Conservation (phyloP, 2,797 vertebrate genomes). For the Chanos chanos region DNA sequence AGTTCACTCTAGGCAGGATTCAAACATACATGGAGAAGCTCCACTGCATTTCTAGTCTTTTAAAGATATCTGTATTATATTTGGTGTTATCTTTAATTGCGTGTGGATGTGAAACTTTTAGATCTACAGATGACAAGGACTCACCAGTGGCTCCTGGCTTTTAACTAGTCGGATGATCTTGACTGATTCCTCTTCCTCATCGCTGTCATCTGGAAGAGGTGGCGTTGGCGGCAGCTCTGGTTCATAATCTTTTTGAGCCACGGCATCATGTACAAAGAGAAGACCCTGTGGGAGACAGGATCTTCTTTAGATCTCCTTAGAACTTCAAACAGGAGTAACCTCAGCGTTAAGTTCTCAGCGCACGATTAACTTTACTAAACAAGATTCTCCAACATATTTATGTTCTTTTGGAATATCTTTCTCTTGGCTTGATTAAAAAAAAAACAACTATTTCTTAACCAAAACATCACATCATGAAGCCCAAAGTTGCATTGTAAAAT, state of each 20-base stretch:
- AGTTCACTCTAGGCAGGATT: too few relatives aligned
- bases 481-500: slow-evolving; percentile 43
- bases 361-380: too few relatives aligned
- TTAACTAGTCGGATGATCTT: slow-evolving; percentile 92
- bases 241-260: slow-evolving; percentile 86
- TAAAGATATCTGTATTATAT: too few relatives aligned
- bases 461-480: slow-evolving; percentile 23
- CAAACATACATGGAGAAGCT: too few relatives aligned
- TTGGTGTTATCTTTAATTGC: background rate
- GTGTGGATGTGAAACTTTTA: background rate
- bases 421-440: slow-evolving; percentile 33
- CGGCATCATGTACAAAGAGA: slow-evolving; percentile 84
- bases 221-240: slow-evolving; percentile 81
- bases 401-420: slow-evolving; percentile 30
- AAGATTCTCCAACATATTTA: slow-evolving; percentile 12
- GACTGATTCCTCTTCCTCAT: slow-evolving; percentile 85
- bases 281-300: slow-evolving; percentile 70
- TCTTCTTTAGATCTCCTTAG: too few relatives aligned
- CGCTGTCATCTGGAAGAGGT: slow-evolving; percentile 77
- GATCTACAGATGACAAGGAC: slow-evolving; percentile 33
- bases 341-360: too few relatives aligned
- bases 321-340: too few relatives aligned
- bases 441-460: slow-evolving; percentile 38
- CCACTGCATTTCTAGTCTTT: too few relatives aligned
- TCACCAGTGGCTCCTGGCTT: slow-evolving; percentile 89